These are phyloP conservation scores for Anguilla anguilla DNA, from an alignment of 2,797 vertebrate species.

Conservation along the genomic window DNA sequence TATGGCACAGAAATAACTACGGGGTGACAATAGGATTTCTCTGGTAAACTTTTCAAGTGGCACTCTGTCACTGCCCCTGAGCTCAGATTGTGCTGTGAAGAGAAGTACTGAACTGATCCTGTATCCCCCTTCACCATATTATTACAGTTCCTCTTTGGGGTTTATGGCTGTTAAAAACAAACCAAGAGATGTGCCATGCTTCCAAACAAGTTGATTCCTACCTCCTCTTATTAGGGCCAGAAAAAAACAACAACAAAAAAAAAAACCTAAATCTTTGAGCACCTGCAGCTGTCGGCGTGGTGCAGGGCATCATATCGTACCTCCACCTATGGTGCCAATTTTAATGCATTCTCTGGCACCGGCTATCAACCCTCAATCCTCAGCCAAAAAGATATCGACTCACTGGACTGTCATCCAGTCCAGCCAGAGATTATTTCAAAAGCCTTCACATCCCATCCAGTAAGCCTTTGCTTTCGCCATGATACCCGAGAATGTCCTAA, in stretches of 20 bases:
- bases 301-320: not conserved
- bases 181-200: not conserved
- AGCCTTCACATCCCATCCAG: not conserved
- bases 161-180: not conserved
- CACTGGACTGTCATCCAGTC: not conserved
- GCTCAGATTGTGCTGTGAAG: not conserved
- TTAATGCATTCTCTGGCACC: no score
- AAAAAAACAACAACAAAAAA: not conserved
- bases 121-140: not conserved
- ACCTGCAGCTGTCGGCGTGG: conserved; percentile 1
- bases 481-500: not conserved
- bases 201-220: not conserved
- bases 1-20: not conserved
- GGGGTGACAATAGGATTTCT: not conserved
- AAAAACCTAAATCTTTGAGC: conserved; percentile 53
- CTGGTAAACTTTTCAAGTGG: not conserved
- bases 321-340: no score
- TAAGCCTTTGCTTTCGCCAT: not conserved
- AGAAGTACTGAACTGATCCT: not conserved
- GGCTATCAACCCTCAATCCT: no score
- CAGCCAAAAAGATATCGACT: no score
- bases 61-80: not conserved
- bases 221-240: conserved; percentile 46
- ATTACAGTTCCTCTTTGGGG: not conserved
- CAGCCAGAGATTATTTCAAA: not conserved